A percentile compares a stretch with the other conserved stretches of the same genome.
Evolutionary conservation across 2,797 vertebrate genomes (phyloP).

Genomic region (Sylvia borin): DNA sequence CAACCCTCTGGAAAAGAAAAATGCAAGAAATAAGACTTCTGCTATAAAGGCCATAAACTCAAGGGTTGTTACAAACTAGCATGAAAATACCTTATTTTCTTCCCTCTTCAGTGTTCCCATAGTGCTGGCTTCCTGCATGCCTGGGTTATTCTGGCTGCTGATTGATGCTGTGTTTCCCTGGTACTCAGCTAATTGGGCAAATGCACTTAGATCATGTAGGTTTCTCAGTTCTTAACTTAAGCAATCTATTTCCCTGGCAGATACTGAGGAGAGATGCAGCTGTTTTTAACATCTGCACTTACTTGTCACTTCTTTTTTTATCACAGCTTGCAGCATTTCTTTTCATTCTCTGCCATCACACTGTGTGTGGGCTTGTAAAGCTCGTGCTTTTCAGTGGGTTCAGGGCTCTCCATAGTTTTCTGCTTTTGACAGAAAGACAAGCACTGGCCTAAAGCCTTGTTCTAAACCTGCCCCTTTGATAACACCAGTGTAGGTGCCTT

Average conservation of each 20-base stretch:
- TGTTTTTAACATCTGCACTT: not conserved
- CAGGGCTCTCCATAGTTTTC: not conserved
- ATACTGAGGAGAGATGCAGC: not conserved
- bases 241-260: not conserved
- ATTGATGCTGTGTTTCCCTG: not conserved
- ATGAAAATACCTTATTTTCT: not conserved
- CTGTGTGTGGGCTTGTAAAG: not conserved
- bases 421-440: not conserved
- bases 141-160: not conserved
- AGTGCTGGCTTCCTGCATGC: not conserved
- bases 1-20: not conserved
- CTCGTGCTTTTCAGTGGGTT: not conserved
- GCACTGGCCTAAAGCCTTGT: not conserved
- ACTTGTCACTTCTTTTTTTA: rapidly evolving
- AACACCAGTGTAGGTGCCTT: not conserved
- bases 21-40: not conserved
- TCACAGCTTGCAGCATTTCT: not conserved
- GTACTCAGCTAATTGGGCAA: not conserved
- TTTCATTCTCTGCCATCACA: not conserved
- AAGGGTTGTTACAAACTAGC: not conserved
- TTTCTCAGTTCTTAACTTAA: not conserved
- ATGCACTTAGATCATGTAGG: not conserved
- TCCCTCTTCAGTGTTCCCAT: not conserved
- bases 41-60: not conserved
- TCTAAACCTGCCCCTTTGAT: not conserved